Evolutionary conservation across 1,140 invertebrate genomes (phyloP), one percentile per base, ranked within the genome.

Genomic region (Hydropsyche tenuis): DNA sequence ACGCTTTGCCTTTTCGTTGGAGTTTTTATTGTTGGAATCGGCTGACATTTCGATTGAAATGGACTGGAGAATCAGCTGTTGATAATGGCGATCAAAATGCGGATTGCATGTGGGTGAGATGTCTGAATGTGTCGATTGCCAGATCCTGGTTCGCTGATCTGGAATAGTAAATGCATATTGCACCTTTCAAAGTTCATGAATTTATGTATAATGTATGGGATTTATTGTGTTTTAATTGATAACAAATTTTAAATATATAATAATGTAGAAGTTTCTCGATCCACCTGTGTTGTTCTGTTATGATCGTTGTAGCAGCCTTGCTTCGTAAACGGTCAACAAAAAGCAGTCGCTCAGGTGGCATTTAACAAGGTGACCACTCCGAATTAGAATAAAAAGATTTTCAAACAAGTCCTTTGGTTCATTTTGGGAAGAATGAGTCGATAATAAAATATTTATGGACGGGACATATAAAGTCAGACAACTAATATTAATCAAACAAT

Each of bases 301-400:
- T 12, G 62, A 48, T 48, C n/a, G 7, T 66, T 43, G 63, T 66
- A 16, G n/a, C 63, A 66, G 63, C 63, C 63, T 66, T 66, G 63
- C 45, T 14, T 48, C 43, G 45, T 48, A 68, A 68, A 68, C 18
- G 42, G 23, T 27, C 23, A 48, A 68, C 43, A 68, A 68, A 68
- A 56, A 68, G 37, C 22, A n/a, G 65, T 68, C 63, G 3, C 30
- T 68, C 65, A n/a, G 43, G 42, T 68, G 65, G 42, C 65, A 68
- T 68, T 68, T 68, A 68, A 48, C 42, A 27, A 60, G 56, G 56
- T 60, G 56, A 60, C 56, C 56, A 60, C 45, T n/a, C 56, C 22
- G 56, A 12, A 27, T 60, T 60, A 60, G 56, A 60, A 25, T 23
- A 60, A 60, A 60, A 60, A 37, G 30, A 37, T 37, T 37, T 37